Base-by-base conservation (phyloP, 1,140 invertebrate genomes). In the Bombyx mandarina region DNA sequence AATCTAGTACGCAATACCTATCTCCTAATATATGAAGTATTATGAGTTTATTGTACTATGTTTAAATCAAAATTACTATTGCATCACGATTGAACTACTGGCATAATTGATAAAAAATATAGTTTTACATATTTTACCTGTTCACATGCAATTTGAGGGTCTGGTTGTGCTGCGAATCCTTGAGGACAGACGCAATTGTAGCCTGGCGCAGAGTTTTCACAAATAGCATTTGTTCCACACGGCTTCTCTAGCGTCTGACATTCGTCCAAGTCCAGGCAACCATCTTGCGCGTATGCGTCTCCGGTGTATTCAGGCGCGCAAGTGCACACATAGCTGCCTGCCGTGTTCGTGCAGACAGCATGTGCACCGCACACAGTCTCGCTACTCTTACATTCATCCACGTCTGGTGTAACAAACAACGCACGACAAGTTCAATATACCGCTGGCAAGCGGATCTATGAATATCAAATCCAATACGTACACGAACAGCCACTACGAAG, bases 211-310 rank as follows among this genome's bases (percentile, higher is more conserved):
- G 92, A 87, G 76, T 99, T 98, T 72, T 95, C 93, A 83, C 97
- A 99, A 53, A 95, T 89, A 0, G 97, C 97, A 72, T 97, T 92
- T 5, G 89, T 88, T 7, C 96, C 95, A 79, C 97, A 99, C 1
- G 96, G 93, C 67, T 91, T 93, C 58, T 96, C 93, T 62, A 94
- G 86, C 6, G 91, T 90, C 8, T 90, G 88, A 77, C 97, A 99
- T 81, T 99, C 97, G 76, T 99, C 93, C 64, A 99, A 94, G 85
- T 99, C 97, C 89, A 89, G 90, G 84, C 96, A 97, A 62, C 93
- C 93, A 48, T 61, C 66, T 2, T 65, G 52, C 75, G 91, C 91
- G 78, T 92, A 93, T 22, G 95, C 94, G 89, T 97, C 94, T 58
- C 95, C 95, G 18, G 94, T 94, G 79, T 93, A 96, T 74, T 95